Conservation (phyloP, 1,140 invertebrate species). For the Drosophila lacertosa region DNA sequence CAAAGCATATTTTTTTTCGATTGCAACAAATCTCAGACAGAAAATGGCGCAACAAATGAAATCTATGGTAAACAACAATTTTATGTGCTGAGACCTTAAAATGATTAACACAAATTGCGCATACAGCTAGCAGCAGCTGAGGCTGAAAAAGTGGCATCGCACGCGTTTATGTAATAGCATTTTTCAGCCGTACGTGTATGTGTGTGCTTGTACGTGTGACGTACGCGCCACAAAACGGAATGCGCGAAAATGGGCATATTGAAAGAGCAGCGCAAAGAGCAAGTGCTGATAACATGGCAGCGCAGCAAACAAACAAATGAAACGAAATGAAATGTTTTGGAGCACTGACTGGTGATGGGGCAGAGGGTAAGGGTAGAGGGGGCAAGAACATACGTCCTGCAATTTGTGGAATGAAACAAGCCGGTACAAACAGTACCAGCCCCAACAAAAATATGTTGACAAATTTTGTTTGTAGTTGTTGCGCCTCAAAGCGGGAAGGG, state of each 20-base stretch:
- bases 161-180: constrained; percentile 66
- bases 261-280: constrained; percentile 49
- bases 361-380: background rate
- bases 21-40: constrained; percentile 29
- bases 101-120: constrained; percentile 51
- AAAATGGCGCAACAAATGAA: constrained; percentile 35
- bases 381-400: constrained; percentile 20
- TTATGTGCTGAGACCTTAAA: constrained; percentile 35
- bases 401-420: constrained; percentile 48
- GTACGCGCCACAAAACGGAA: constrained; percentile 65
- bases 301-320: constrained; percentile 25
- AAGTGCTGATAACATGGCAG: constrained; percentile 56
- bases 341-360: background rate
- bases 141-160: constrained; percentile 58
- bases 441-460: constrained; percentile 46
- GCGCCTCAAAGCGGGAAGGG: constrained; percentile 34
- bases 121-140: constrained; percentile 30
- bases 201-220: constrained; percentile 59
- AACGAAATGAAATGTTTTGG: constrained; percentile 37
- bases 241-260: constrained; percentile 59
- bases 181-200: constrained; percentile 39
- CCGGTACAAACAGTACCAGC: constrained; percentile 38
- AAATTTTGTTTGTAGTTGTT: constrained; percentile 62
- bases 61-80: constrained; percentile 48
- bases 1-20: constrained; percentile 61